Evolutionary conservation across 2,113 vertebrate species (phyloP).

Genomic region (Hassar affinis): DNA sequence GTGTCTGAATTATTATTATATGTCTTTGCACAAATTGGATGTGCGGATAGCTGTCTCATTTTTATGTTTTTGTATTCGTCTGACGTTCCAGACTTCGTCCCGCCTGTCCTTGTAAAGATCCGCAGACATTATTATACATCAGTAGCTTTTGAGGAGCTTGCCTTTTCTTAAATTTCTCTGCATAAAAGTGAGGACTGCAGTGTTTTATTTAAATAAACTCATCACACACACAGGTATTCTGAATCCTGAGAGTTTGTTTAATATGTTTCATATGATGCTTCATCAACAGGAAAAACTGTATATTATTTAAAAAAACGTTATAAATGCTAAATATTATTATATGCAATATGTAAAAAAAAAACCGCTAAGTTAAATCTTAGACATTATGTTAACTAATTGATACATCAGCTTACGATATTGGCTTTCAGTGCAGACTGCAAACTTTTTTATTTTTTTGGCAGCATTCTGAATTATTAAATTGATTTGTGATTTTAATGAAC

Average conservation of each 20-base stretch:
- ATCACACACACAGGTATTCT: neutral
- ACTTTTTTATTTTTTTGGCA: neutral
- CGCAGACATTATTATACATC: neutral
- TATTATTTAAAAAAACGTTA: neutral
- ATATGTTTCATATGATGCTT: neutral
- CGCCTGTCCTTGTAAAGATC: neutral
- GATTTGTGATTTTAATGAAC: neutral
- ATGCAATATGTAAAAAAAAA: neutral
- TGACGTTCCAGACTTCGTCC: neutral
- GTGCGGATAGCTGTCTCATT: constrained; percentile 5
- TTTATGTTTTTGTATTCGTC: neutral
- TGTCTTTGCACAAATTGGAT: constrained; percentile 15
- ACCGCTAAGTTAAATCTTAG: neutral
- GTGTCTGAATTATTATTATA: constrained; percentile 45
- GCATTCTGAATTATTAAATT: neutral
- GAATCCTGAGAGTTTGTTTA: neutral
- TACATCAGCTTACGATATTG: neutral
- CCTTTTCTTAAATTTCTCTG: neutral
- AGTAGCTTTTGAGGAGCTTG: neutral
- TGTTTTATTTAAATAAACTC: neutral
- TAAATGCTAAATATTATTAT: neutral
- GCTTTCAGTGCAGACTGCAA: neutral
- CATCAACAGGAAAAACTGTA: neutral
- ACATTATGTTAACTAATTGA: neutral
- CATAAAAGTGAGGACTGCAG: neutral